phyloP scores from a whole-genome alignment of 1,140 invertebrate species.

The Zaprionus camerounensis region DNA sequence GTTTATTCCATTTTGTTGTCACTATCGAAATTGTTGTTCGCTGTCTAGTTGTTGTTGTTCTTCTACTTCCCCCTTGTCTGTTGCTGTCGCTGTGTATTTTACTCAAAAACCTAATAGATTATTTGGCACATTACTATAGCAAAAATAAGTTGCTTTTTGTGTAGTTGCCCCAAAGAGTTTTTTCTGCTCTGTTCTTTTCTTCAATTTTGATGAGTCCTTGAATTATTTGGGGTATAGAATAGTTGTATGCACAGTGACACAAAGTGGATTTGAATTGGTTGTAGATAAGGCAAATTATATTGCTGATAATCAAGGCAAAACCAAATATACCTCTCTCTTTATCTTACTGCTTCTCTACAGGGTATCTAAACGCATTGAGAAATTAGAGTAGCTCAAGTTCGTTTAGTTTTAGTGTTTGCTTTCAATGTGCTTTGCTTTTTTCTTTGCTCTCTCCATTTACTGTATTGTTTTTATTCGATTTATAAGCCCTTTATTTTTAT shows the following conservation, averaged over 20 bases:
- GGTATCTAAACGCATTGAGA: background rate
- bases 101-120: constrained; percentile 68
- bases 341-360: background rate
- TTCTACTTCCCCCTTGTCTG: constrained; percentile 13
- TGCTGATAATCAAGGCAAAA: too few species aligned
- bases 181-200: background rate
- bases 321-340: too few species aligned
- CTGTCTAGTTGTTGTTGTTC: constrained; percentile 32
- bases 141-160: constrained; percentile 47
- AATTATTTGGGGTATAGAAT: constrained; percentile 36
- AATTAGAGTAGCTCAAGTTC: background rate
- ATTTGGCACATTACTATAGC: constrained; percentile 55
- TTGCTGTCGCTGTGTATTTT: constrained; percentile 49
- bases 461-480: constrained; percentile 24
- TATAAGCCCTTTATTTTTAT: background rate
- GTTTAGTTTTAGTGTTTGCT: background rate
- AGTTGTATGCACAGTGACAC: constrained; percentile 8
- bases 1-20: constrained; percentile 65
- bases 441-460: background rate
- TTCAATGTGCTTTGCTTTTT: background rate
- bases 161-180: constrained; percentile 21
- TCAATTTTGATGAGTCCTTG: constrained; percentile 28
- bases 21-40: constrained; percentile 19
- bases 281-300: too few species aligned
- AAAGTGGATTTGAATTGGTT: background rate